Conservation (phyloP, 2,113 vertebrate species). For the Ammodramus savannarum region DNA sequence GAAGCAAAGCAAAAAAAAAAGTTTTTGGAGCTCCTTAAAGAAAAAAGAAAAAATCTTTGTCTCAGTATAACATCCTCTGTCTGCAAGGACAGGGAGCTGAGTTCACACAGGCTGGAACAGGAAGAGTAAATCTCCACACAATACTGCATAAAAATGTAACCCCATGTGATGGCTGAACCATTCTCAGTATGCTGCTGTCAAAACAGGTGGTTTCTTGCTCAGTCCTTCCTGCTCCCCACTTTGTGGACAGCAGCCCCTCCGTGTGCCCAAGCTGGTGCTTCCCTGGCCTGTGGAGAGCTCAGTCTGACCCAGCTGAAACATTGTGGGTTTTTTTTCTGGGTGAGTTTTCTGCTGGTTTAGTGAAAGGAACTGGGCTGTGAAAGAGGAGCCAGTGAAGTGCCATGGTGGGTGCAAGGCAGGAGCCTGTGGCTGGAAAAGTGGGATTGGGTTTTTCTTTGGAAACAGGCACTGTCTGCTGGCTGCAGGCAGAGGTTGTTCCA, state of each 20-base stretch:
- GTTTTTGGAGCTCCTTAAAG: background rate
- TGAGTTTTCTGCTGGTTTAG: background rate
- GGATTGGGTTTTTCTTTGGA: background rate
- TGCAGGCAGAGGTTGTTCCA: background rate
- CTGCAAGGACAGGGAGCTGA: background rate
- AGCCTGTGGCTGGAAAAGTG: background rate
- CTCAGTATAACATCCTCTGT: background rate
- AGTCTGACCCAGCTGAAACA: background rate
- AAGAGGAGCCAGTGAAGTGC: background rate
- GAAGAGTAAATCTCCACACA: background rate
- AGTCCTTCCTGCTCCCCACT: fast-evolving
- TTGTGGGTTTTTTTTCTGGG: background rate
- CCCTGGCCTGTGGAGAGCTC: background rate
- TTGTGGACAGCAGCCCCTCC: background rate
- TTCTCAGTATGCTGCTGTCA: background rate
- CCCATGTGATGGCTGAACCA: background rate
- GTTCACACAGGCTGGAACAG: background rate
- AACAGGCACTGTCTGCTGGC: fast-evolving
- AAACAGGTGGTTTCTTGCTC: background rate
- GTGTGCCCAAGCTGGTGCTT: fast-evolving
- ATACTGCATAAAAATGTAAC: background rate
- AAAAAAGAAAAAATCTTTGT: background rate
- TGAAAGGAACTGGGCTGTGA: background rate
- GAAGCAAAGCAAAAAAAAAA: background rate
- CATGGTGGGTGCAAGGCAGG: background rate